phyloP scores from a whole-genome alignment of 2,888 invertebrate species.

The Cheilosia grossa region DNA sequence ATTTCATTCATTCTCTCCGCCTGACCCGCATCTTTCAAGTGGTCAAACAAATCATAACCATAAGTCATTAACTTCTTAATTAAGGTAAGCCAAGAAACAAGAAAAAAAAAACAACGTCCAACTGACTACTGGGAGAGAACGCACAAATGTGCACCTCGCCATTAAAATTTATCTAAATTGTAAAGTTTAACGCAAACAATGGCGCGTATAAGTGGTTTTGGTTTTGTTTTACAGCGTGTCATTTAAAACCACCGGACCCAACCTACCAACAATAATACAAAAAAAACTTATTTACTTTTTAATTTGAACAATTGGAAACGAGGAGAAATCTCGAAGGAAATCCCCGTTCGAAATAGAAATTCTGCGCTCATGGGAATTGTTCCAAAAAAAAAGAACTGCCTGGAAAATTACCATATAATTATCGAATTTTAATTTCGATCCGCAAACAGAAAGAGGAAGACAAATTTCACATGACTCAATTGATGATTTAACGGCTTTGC shows the following conservation, averaged over 20 bases:
- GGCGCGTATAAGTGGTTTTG: conserved; percentile 1
- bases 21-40: conserved; percentile 1
- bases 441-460: neutral
- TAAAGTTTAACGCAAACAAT: conserved; percentile 12
- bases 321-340: conserved; percentile 35
- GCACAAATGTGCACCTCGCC: neutral
- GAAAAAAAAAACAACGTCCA: neutral
- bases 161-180: conserved; percentile 22
- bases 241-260: neutral
- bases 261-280: neutral
- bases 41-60: conserved; percentile 39
- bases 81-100: conserved; percentile 15
- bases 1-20: conserved; percentile 1
- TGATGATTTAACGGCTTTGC: neutral
- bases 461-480: conserved; percentile 5
- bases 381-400: conserved; percentile 15
- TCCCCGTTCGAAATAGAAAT: conserved; percentile 1
- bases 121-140: neutral
- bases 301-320: conserved; percentile 23
- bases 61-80: conserved; percentile 50
- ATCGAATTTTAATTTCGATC: neutral
- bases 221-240: conserved; percentile 4
- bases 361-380: neutral
- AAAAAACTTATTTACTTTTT: conserved; percentile 7
- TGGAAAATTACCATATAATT: conserved; percentile 13